Conservation (phyloP, 2,113 vertebrate genomes). For the Pipra filicauda region DNA sequence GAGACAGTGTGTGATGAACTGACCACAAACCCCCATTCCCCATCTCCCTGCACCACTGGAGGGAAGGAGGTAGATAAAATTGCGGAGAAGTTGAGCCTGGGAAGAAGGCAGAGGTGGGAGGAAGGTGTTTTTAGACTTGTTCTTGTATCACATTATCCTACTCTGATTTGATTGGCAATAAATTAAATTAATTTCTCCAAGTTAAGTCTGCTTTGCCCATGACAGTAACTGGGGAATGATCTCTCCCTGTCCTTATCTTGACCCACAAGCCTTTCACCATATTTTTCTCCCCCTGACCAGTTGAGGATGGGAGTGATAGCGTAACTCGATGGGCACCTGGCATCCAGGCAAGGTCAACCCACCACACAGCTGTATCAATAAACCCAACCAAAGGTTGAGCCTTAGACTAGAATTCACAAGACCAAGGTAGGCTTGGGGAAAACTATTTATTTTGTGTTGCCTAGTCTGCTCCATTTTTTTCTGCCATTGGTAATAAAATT, state of each 20-base stretch:
- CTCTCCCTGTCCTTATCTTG: neutral
- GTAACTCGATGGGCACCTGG: neutral
- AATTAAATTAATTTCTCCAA: neutral
- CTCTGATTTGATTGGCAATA: neutral
- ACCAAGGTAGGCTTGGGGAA: neutral
- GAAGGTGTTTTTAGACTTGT: neutral
- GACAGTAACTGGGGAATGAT: neutral
- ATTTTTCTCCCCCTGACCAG: neutral
- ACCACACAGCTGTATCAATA: neutral
- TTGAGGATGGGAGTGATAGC: neutral
- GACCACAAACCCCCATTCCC: neutral
- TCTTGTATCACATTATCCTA: neutral
- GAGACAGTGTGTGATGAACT: neutral
- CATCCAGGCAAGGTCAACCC: neutral
- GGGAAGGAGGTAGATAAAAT: neutral
- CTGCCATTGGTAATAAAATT: neutral
- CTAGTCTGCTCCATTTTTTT: neutral
- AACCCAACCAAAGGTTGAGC: neutral
- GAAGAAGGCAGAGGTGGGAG: neutral
- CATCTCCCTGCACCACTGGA: neutral
- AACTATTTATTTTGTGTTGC: neutral
- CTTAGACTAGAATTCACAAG: neutral
- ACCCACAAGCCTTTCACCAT: neutral
- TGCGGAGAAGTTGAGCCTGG: neutral
- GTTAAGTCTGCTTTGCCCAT: neutral